phyloP scores from a whole-genome alignment of 2,797 vertebrate genomes.

The Pelobates cultripes region DNA sequence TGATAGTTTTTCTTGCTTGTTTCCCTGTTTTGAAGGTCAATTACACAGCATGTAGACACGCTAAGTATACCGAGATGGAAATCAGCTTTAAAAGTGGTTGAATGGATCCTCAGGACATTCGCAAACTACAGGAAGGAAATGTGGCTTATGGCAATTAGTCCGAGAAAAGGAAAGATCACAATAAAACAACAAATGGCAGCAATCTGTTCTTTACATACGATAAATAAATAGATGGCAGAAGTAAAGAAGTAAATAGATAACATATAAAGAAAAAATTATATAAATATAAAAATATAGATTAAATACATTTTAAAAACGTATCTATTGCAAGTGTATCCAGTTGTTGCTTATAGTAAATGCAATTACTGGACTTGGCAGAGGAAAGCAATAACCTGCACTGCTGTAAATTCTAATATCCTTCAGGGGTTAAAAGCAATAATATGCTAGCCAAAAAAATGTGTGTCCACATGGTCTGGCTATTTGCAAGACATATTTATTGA shows the following conservation, averaged over 20 bases:
- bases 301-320: not conserved
- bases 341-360: not conserved
- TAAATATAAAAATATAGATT: not conserved
- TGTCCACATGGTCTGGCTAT: not conserved
- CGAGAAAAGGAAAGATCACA: conserved; percentile 42
- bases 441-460: not conserved
- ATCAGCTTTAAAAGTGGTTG: conserved; percentile 51
- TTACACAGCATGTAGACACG: conserved; percentile 47
- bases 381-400: not conserved
- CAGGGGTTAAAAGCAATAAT: conserved; percentile 21
- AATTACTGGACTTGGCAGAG: not conserved
- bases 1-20: conserved; percentile 32
- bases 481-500: conserved; percentile 1
- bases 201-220: conserved; percentile 26
- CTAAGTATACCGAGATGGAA: conserved; percentile 49
- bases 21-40: conserved; percentile 51
- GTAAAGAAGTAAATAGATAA: not conserved
- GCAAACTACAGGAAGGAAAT: conserved; percentile 49
- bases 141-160: conserved; percentile 52
- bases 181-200: conserved; percentile 38
- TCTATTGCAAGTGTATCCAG: not conserved
- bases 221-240: not conserved
- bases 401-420: conserved; percentile 2
- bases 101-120: conserved; percentile 50
- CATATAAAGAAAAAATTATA: not conserved